phyloP scores from a whole-genome alignment of 2,113 vertebrate species.

The Mystacornis crossleyi region DNA sequence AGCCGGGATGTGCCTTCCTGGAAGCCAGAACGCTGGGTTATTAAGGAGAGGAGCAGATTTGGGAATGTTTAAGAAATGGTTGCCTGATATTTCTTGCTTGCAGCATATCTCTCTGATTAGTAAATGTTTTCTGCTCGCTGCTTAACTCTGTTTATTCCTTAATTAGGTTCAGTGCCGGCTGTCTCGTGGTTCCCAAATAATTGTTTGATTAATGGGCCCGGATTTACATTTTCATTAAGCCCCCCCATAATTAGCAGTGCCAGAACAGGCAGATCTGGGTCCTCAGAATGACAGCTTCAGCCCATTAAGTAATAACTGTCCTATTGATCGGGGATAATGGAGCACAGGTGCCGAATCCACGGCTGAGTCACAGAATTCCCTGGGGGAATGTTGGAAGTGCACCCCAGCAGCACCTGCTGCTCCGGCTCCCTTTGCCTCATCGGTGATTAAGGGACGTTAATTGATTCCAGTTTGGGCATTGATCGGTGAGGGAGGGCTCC shows the following conservation, averaged over 20 bases:
- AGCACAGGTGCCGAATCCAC: constrained; percentile 15
- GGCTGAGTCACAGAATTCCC: not conserved
- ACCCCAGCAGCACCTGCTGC: not conserved
- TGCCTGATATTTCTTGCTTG: constrained; percentile 42
- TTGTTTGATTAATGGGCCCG: constrained; percentile 73
- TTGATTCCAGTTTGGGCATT: not conserved
- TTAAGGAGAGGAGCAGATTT: not conserved
- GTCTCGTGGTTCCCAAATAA: constrained; percentile 69
- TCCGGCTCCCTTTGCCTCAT: not conserved
- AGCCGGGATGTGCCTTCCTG: not conserved
- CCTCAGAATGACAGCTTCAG: constrained; percentile 42
- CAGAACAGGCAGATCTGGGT: constrained; percentile 14
- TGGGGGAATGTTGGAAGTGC: not conserved
- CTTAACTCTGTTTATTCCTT: constrained; percentile 80
- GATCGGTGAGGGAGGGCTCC: not conserved
- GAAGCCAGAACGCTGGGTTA: not conserved
- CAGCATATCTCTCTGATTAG: constrained; percentile 47
- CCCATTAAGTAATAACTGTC: constrained; percentile 70
- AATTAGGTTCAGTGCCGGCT: constrained; percentile 69
- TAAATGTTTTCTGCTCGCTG: constrained; percentile 62
- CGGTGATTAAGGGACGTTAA: not conserved
- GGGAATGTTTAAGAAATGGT: constrained; percentile 51
- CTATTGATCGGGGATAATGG: constrained; percentile 73
- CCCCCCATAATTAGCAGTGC: constrained; percentile 64
- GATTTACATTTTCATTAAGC: constrained; percentile 76